Conservation (phyloP, 2,888 invertebrate genomes). For the Mamestra brassicae region DNA sequence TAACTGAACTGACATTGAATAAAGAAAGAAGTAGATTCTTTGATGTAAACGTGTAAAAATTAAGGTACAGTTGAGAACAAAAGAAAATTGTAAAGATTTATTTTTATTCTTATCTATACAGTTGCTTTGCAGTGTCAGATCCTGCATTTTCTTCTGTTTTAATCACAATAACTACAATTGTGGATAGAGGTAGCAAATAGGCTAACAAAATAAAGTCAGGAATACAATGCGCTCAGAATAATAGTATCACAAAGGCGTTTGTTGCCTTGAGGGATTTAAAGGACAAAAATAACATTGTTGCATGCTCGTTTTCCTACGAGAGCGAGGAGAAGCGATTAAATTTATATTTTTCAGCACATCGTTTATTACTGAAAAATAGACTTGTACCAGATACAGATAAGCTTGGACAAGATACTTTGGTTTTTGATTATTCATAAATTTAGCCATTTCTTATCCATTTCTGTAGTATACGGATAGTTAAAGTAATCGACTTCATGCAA, state of each 20-base stretch:
- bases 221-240: conserved; percentile 36
- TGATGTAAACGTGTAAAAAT: conserved; percentile 30
- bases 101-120: background rate
- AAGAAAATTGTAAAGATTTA: background rate
- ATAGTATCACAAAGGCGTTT: conserved; percentile 44
- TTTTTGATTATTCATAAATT: background rate
- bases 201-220: conserved; percentile 18
- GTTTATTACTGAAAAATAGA: background rate
- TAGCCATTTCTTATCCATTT: too few relatives aligned
- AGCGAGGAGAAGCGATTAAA: background rate
- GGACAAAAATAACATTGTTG: conserved; percentile 37
- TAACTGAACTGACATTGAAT: conserved; percentile 32
- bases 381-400: background rate
- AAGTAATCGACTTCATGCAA: too few relatives aligned
- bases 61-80: conserved; percentile 4
- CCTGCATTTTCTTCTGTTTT: conserved; percentile 8
- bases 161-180: conserved; percentile 23
- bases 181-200: conserved; percentile 18
- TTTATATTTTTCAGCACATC: background rate
- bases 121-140: background rate
- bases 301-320: conserved; percentile 8
- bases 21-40: conserved; percentile 28
- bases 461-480: too few relatives aligned
- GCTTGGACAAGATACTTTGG: background rate
- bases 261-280: conserved; percentile 38